Evolutionary conservation across 2,113 vertebrate species (phyloP).

Genomic region (Gopherus evgoodei): DNA sequence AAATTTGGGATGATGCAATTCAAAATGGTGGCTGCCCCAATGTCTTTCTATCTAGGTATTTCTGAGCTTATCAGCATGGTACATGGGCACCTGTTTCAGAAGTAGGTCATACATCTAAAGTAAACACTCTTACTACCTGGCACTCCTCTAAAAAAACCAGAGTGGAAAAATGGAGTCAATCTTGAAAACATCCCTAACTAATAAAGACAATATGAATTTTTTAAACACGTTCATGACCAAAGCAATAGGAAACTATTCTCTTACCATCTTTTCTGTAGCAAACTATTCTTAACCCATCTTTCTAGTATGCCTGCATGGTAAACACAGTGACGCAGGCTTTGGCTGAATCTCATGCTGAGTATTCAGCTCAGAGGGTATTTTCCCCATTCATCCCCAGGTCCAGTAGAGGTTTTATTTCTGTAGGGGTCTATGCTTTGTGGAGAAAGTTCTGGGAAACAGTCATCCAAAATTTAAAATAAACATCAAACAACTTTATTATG

Average conservation of each 20-base stretch:
- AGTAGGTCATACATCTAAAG: background rate
- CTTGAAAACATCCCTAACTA: background rate
- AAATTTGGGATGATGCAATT: background rate
- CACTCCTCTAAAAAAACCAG: background rate
- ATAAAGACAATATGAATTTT: background rate
- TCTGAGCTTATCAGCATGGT: background rate
- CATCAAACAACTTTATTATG: constrained; percentile 40
- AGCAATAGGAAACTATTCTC: background rate
- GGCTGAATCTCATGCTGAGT: background rate
- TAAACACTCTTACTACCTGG: background rate
- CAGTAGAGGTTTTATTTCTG: constrained; percentile 10
- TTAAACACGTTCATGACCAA: background rate
- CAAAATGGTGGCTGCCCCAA: background rate
- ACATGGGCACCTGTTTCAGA: background rate
- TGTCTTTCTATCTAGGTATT: constrained; percentile 16
- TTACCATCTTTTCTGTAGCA: background rate
- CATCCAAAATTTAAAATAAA: constrained; percentile 42
- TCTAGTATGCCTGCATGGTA: background rate
- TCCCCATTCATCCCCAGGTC: background rate
- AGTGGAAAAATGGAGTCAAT: background rate
- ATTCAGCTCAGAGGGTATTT: background rate
- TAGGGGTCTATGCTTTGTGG: background rate
- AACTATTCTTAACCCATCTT: background rate
- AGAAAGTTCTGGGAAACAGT: constrained; percentile 27
- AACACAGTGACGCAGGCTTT: background rate